Evolutionary conservation across 2,888 invertebrate genomes (phyloP), one percentile per base, ranked within the genome.

Genomic region (Ormyrus nitidulus): DNA sequence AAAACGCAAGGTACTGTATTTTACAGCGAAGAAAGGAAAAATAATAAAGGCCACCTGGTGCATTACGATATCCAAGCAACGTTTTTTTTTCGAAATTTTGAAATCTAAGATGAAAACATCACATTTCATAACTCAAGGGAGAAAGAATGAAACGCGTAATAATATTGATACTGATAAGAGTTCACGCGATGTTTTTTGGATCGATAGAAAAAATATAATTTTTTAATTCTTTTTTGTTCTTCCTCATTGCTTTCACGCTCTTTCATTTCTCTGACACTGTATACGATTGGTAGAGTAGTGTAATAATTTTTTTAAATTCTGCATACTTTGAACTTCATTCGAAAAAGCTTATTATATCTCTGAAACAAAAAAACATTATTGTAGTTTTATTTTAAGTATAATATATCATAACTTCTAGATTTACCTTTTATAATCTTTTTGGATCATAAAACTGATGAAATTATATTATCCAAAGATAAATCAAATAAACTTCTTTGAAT

Each of bases 131-230:
- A 46, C 53, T 77, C 66, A 73, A 72, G 48, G 56, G 76, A 79
- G 68, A 72, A 69, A 74, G 70, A 72, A 84, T 75, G 72, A 83
- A 69, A 80, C 76, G 73, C 56, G 48, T 53, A 73, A 79, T 84
- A 82, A 76, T 86, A 87, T 77, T 86, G 85, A 87, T 88, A 87
- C 89, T 86, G 87, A 89, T 89, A 88, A 86, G 88, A 34, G 34
- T 34, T 89, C 87, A 88, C 87, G 88, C 87, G 87, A 87, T 86
- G 84, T 87, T 86, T 87, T 85, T 81, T 86, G 87, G 88, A 87
- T 90, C 85, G 88, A 89, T 90, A 89, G 89, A 89, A 90, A 89
- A 70, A 89, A 90, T 89, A 90, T 89, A 89, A 89, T 89, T 87
- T 87, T 88, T 87, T 87, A 88, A 87, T 53, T 77, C 68, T 70